Base-by-base conservation (phyloP, 2,888 invertebrate genomes). In the Xestia ashworthii region DNA sequence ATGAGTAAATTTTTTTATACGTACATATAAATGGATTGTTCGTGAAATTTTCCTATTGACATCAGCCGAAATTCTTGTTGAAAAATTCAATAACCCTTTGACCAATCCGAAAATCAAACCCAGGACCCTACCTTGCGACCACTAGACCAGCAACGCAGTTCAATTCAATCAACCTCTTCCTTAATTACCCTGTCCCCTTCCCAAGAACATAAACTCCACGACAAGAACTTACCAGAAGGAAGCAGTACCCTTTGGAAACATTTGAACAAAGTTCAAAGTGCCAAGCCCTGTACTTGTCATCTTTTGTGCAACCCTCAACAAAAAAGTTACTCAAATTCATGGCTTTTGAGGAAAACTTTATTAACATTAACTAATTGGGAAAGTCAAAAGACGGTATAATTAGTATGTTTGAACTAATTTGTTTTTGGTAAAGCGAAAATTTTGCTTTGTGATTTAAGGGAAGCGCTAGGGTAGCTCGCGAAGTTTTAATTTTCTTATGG, bases 211-310 rank as follows among this genome's bases (percentile, higher is more conserved):
- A 64, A 78, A 78, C 46, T 78, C 53, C 6, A 38, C 38, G 44
- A 16, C 32, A 64, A 41, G 11, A 50, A 16, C 50, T 44, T 62
- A 41, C n/a, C 22, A 38, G 19, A 3, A 22, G 65, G 44, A 66
- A 66, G 50, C 38, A 22, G 9, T 38, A 38, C 44, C 58, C 50
- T 50, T 76, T 58, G 50, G n/a, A 32, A 76, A 66, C 60, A 50
- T 80, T 80, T 41, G 50, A 19, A 80, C 38, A 50, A 82, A 78
- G 65, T 78, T 82, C 1, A 16, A 50, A 78, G 82, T 82, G 82
- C 25, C 50, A 76, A 82, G 22, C 44, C 58, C 5, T 58, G 78
- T 78, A 14, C 65, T 78, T 58, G 76, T 78, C 82, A 78, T 78
- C 78, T 76, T 66, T 78, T 82, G 78, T 82, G 76, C 76, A 82